Percentiles rank a stretch among this genome's conserved stretches.
These are phyloP conservation scores for Ameiurus melas DNA, from an alignment of 2,113 vertebrate genomes.

Conservation along the genomic window DNA sequence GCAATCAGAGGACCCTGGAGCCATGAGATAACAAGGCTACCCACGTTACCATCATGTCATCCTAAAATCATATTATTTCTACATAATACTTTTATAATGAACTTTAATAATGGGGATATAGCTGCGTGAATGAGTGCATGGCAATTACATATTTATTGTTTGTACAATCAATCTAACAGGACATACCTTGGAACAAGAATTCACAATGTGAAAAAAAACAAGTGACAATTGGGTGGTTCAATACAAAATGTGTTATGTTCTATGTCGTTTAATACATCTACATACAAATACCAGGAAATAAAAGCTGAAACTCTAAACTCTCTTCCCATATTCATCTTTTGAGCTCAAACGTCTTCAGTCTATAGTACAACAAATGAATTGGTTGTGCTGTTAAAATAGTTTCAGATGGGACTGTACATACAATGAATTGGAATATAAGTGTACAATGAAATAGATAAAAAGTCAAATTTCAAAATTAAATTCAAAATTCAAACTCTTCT, in stretches of 20 bases:
- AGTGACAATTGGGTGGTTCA: no score
- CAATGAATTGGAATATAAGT: conserved; percentile 57
- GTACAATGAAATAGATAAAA: conserved; percentile 52
- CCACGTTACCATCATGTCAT: background rate
- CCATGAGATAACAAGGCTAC: background rate
- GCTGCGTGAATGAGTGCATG: background rate
- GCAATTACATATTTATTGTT: background rate
- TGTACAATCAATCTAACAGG: conserved; percentile 9
- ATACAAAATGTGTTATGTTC: no score
- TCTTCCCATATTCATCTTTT: no score
- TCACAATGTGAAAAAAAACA: no score
- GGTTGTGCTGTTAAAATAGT: no score
- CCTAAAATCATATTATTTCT: background rate
- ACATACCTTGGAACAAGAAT: no score
- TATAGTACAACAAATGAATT: no score
- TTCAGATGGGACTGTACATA: background rate
- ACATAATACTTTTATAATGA: background rate
- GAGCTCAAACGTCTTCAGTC: no score
- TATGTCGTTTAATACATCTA: no score
- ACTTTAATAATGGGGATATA: background rate
- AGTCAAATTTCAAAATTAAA: no score
- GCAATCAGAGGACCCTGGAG: background rate
- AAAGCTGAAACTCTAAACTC: no score
- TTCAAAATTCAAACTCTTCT: conserved; percentile 27
- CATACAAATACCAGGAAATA: no score